Conservation (phyloP, 2,888 invertebrate genomes). For the Julus scandinavius region DNA sequence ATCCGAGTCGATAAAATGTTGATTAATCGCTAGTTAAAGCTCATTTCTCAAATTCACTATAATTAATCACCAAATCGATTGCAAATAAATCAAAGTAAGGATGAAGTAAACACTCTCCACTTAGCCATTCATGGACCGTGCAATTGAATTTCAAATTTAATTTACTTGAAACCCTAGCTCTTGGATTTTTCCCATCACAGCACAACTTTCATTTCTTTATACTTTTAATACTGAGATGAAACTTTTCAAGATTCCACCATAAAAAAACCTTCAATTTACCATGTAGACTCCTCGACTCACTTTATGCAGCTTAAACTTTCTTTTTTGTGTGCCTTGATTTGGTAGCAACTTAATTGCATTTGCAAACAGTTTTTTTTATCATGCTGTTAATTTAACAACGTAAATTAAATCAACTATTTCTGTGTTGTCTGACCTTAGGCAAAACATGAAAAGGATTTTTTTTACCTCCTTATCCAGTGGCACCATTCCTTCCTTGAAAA, state of each 20-base stretch:
- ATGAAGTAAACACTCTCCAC: slow-evolving; percentile 4
- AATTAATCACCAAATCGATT: background rate
- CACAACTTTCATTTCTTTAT: background rate
- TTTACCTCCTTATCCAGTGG: too few species aligned
- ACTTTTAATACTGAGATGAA: background rate
- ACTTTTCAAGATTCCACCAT: background rate
- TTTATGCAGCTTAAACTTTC: background rate
- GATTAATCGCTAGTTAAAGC: too few species aligned
- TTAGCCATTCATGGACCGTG: slow-evolving; percentile 22
- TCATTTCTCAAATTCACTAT: background rate
- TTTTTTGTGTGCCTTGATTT: background rate
- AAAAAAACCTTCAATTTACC: background rate
- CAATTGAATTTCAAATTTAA: slow-evolving; percentile 56
- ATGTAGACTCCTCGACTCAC: background rate
- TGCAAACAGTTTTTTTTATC: background rate
- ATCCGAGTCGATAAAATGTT: background rate
- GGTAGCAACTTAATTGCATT: background rate
- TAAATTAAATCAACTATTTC: too few species aligned
- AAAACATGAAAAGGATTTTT: background rate
- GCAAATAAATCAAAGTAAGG: slow-evolving; percentile 3
- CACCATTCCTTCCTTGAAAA: too few species aligned
- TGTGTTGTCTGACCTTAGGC: too few species aligned
- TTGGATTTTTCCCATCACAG: background rate
- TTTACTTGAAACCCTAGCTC: slow-evolving; percentile 53
- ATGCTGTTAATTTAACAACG: background rate